Evolutionary conservation across 2,113 vertebrate species (phyloP).

Genomic region (Telmatochromis sp.): DNA sequence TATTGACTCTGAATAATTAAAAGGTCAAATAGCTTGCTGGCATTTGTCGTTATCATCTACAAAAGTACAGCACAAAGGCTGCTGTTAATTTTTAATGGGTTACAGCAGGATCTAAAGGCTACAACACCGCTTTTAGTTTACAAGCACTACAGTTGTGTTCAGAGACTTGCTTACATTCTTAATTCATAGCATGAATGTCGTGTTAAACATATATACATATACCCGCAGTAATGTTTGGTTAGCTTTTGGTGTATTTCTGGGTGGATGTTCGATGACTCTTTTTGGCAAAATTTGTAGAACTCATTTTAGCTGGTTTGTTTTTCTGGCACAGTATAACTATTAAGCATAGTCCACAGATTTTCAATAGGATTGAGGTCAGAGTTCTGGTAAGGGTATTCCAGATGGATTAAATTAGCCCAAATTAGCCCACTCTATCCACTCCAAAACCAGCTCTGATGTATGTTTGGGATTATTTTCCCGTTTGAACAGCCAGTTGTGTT

Average conservation of each 20-base stretch:
- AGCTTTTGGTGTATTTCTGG: not conserved
- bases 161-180: not conserved
- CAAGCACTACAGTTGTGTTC: not conserved
- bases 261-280: not conserved
- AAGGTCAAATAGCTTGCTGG: not conserved
- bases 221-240: not conserved
- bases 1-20: not conserved
- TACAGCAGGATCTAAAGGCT: not conserved
- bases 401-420: not conserved
- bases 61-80: not conserved
- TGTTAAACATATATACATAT: not conserved
- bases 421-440: not conserved
- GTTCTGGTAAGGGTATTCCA: not conserved
- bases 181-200: not conserved
- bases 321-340: not conserved
- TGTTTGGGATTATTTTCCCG: not conserved
- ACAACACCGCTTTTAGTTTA: not conserved
- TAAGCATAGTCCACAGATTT: not conserved
- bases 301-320: not conserved
- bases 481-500: not conserved
- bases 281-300: not conserved
- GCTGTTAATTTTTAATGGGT: not conserved
- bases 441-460: not conserved
- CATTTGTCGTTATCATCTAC: not conserved
- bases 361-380: not conserved